Evolutionary conservation across 1,140 invertebrate genomes (phyloP), one percentile per base, ranked within the genome.

Genomic region (Platyscapa corneri): DNA sequence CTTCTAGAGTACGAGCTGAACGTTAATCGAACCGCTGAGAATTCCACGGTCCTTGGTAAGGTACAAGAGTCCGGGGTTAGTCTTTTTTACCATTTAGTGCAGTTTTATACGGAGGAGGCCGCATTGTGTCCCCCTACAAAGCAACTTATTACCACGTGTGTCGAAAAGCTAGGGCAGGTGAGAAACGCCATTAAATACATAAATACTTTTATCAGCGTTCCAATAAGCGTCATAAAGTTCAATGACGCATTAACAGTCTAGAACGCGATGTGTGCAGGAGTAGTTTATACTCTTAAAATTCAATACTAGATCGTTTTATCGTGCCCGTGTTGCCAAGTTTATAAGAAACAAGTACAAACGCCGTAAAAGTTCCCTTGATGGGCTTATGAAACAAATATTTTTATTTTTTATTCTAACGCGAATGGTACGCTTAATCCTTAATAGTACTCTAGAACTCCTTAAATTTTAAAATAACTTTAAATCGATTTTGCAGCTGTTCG

Each of bases 61-160:
- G 88, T 95, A 3, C 92, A 94, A 87, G 92, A 94, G 49, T 94
- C 95, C 60, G 97, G 96, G 32, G 94, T 95, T n/a, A 93, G 94
- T 34, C 91, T 97, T 5, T 97, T 97, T 91, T 97, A 97, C 91
- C 93, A 95, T 85, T 89, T 97, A 72, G 93, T 96, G 20, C 93
- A 95, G 12, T 93, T 95, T 87, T 94, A 96, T 39, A 95, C 94
- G 39, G 96, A 96, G 88, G 95, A 96, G 86, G 95, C 95, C 14
- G 93, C 95, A 78, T 92, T 94, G 77, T 97, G 96, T 92, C 95
- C 95, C 75, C 95, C 97, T 6, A 96, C 96, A 2, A 95, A 96
- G 88, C 96, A 97, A 88, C 93, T 97, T 67, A 95, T 97, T 75
- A 94, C 95, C 0, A 95, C 95, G 20, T 96, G 95, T 89, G 91